phyloP scores from a whole-genome alignment of 37 sponge, comb jelly and placozoan species.

The Bolinopsis microptera region DNA sequence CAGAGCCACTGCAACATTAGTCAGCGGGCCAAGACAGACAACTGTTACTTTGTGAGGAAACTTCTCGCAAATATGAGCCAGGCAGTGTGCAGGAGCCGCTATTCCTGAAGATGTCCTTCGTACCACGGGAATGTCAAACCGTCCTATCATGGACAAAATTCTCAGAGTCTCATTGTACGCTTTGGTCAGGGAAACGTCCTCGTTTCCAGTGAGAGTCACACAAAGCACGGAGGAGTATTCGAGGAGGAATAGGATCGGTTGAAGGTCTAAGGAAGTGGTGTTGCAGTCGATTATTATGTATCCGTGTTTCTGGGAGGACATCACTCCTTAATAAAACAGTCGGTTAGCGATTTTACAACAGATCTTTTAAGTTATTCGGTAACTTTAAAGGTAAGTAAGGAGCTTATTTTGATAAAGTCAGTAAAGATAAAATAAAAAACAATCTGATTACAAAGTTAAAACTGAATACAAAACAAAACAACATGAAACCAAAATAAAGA shows the following conservation, averaged over 20 bases:
- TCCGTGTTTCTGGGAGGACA: background rate
- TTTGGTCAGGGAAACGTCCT: background rate
- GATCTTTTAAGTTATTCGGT: too few relatives aligned
- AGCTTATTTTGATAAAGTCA: too few relatives aligned
- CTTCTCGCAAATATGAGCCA: background rate
- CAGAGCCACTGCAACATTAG: background rate
- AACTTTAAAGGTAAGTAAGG: too few relatives aligned
- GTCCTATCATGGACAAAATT: background rate
- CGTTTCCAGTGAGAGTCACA: background rate
- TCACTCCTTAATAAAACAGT: background rate
- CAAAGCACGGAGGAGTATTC: conserved; percentile 16
- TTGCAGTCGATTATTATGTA: conserved; percentile 17
- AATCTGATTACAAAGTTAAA: too few relatives aligned
- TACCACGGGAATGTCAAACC: background rate
- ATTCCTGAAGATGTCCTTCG: background rate
- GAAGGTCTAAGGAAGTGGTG: background rate
- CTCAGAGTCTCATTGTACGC: background rate
- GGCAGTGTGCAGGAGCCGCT: background rate
- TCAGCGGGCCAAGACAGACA: conserved; percentile 2
- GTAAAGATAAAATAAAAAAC: too few relatives aligned
- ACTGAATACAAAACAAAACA: too few relatives aligned
- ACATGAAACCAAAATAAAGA: background rate
- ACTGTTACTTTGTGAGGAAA: background rate
- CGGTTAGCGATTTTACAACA: too few relatives aligned
- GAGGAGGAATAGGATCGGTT: background rate